Conservation (phyloP, 2,888 invertebrate species). For the Congeria kusceri region DNA sequence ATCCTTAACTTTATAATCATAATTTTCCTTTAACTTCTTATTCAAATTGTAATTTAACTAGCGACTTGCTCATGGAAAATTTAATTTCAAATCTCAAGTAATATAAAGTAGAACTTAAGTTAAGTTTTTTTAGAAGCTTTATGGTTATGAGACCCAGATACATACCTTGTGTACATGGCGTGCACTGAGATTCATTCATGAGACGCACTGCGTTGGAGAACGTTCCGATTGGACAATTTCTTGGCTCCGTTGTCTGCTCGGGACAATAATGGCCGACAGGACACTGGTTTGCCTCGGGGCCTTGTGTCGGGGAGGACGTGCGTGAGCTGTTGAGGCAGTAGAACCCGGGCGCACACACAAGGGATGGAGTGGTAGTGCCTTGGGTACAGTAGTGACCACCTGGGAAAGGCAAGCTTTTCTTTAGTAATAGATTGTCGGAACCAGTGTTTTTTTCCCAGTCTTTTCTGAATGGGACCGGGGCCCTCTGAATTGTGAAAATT, state of each 20-base stretch:
- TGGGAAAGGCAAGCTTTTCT: conserved; percentile 43
- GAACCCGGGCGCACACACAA: conserved; percentile 78
- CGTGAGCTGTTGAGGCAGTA: conserved; percentile 78
- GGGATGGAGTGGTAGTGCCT: conserved; percentile 77
- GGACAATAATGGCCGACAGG: conserved; percentile 83
- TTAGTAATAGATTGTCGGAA: conserved; percentile 4
- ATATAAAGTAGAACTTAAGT: no score
- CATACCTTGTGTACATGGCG: conserved; percentile 76
- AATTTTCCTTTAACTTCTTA: no score
- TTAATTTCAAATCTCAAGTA: no score
- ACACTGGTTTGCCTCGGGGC: conserved; percentile 78
- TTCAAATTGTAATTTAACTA: no score
- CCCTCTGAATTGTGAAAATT: no score
- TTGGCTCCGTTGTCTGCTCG: conserved; percentile 77
- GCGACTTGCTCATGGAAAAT: no score
- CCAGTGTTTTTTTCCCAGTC: no score
- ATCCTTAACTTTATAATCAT: no score
- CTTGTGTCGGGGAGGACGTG: conserved; percentile 79
- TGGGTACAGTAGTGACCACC: conserved; percentile 80
- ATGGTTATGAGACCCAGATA: not conserved
- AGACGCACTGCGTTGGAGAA: conserved; percentile 80
- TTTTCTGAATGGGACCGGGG: no score
- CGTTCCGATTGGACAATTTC: conserved; percentile 78
- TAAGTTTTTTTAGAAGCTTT: no score
- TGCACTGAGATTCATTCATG: conserved; percentile 79